A percentile compares a stretch with the other conserved stretches of the same genome.
phyloP scores from a whole-genome alignment of 2,888 invertebrate genomes.

The Mylabris sibirica region DNA sequence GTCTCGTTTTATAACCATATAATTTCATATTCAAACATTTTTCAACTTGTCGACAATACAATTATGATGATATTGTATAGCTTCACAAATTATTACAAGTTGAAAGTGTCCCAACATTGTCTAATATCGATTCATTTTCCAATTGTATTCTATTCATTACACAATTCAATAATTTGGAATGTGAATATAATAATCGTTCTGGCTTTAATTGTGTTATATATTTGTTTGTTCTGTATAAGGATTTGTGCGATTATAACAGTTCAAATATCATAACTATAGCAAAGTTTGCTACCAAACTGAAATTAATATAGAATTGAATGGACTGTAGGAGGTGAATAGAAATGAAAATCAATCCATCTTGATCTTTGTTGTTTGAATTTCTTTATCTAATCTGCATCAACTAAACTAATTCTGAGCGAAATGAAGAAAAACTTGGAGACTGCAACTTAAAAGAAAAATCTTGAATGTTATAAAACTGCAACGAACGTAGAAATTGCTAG shows the following conservation, averaged over 20 bases:
- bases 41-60: neutral
- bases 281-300: neutral
- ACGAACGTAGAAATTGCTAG: too few relatives aligned
- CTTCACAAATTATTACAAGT: neutral
- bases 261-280: neutral
- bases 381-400: too few relatives aligned
- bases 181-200: conserved; percentile 42
- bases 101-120: neutral
- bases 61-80: neutral
- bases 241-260: neutral
- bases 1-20: neutral
- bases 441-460: too few relatives aligned
- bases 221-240: neutral
- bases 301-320: neutral
- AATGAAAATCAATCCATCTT: too few relatives aligned
- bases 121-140: neutral
- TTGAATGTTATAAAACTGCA: too few relatives aligned
- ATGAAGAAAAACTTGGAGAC: too few relatives aligned
- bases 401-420: too few relatives aligned
- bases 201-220: conserved; percentile 46
- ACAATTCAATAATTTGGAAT: conserved; percentile 43
- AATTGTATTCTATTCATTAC: neutral
- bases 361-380: too few relatives aligned
- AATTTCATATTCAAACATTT: neutral
- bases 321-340: neutral